phyloP scores from a whole-genome alignment of 1,140 invertebrate genomes.

The Trachelipus rathkii region DNA sequence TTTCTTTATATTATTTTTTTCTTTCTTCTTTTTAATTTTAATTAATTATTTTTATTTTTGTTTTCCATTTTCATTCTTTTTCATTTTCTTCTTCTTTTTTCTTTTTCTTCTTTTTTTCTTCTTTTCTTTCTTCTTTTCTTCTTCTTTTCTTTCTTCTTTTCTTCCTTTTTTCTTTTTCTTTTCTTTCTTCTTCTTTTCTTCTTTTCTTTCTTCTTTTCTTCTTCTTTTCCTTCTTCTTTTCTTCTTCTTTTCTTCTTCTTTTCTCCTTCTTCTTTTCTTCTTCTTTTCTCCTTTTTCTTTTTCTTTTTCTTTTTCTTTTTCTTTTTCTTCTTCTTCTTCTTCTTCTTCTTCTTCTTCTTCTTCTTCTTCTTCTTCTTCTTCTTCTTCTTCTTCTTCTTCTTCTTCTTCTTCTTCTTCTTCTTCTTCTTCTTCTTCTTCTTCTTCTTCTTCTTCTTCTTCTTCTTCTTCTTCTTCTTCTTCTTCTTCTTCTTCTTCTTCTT shows the following conservation, averaged over 20 bases:
- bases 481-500: no score
- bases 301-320: neutral
- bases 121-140: no score
- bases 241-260: neutral
- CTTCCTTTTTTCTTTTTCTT: no score
- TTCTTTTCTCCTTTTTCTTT: neutral
- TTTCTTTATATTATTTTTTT: no score
- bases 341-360: neutral
- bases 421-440: neutral
- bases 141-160: no score
- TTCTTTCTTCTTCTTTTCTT: no score
- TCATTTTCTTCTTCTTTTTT: no score
- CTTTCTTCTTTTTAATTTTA: no score
- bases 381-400: neutral
- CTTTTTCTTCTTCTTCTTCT: neutral
- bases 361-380: neutral
- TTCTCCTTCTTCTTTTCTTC: neutral
- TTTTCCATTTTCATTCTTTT: no score
- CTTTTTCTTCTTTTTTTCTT: no score
- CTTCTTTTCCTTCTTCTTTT: neutral
- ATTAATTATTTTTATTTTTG: no score
- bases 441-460: neutral
- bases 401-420: slow-evolving; percentile 8
- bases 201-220: neutral
- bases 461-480: no score